A percentile compares a stretch with the other conserved stretches of the same genome.
These are phyloP conservation scores for Myathropa florea DNA, from an alignment of 2,888 invertebrate species.

Conservation along the genomic window DNA sequence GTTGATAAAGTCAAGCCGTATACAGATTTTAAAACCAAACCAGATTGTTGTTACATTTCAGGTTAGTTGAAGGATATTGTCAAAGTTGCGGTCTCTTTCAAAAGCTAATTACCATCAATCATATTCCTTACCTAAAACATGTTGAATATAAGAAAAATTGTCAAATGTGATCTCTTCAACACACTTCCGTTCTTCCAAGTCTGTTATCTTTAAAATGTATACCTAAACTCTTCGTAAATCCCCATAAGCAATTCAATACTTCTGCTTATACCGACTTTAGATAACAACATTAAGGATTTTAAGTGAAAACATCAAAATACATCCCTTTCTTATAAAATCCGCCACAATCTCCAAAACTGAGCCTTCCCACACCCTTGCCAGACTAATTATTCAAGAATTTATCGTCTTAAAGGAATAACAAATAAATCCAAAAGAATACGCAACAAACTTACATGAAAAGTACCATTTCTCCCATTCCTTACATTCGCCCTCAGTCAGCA, in stretches of 20 bases:
- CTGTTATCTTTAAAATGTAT: not conserved
- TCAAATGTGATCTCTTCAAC: not conserved
- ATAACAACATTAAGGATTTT: slow-evolving; percentile 2
- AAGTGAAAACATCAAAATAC: not conserved
- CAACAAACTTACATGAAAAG: not conserved
- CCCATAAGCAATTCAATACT: not conserved
- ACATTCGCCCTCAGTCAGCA: not conserved
- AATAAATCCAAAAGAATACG: slow-evolving; percentile 24
- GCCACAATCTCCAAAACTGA: not conserved
- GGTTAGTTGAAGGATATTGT: no score
- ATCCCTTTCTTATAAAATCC: not conserved
- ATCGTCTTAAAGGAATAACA: not conserved
- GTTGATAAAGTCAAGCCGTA: no score
- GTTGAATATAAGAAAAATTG: not conserved
- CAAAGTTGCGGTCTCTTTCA: no score
- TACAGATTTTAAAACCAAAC: no score
- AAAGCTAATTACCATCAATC: no score
- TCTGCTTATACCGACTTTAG: not conserved
- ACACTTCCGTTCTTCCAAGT: not conserved
- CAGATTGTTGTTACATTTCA: no score
- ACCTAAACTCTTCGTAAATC: not conserved
- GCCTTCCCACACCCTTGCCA: not conserved
- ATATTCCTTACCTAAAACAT: no score
- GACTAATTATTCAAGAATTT: slow-evolving; percentile 21
- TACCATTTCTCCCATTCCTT: not conserved